phyloP scores from a whole-genome alignment of 2,888 invertebrate genomes.

The Horisme vitalbata region DNA sequence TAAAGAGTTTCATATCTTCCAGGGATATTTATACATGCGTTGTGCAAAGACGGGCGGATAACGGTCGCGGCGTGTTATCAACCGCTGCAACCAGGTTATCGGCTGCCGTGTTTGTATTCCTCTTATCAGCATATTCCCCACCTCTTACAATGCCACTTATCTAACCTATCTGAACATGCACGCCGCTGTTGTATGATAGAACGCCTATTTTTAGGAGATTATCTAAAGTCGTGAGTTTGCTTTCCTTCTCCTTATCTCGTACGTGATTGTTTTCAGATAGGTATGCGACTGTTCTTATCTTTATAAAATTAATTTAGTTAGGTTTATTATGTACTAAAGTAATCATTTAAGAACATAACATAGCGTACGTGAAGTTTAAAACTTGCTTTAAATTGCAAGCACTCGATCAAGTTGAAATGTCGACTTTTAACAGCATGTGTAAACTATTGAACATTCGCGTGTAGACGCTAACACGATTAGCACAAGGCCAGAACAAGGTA shows the following conservation, averaged over 20 bases:
- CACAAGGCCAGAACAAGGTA: slow-evolving; percentile 74
- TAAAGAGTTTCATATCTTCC: slow-evolving; percentile 24
- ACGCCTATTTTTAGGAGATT: slow-evolving; percentile 61
- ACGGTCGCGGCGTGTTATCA: slow-evolving; percentile 61
- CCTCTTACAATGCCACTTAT: slow-evolving; percentile 58
- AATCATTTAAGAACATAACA: no score
- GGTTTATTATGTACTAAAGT: no score
- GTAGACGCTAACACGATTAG: slow-evolving; percentile 73
- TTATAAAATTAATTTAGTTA: slow-evolving; percentile 40
- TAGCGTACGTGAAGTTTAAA: slow-evolving; percentile 34
- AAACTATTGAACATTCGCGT: slow-evolving; percentile 66
- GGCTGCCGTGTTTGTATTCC: slow-evolving; percentile 67
- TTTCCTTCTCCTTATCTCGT: slow-evolving; percentile 39
- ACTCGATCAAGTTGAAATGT: slow-evolving; percentile 44
- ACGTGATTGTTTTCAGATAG: slow-evolving; percentile 45
- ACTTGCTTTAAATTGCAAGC: slow-evolving; percentile 44
- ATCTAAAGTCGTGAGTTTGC: slow-evolving; percentile 43
- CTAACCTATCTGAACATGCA: slow-evolving; percentile 51
- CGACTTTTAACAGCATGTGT: slow-evolving; percentile 53
- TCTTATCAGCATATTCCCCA: slow-evolving; percentile 68
- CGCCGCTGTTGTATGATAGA: slow-evolving; percentile 59
- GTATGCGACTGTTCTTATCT: slow-evolving; percentile 38
- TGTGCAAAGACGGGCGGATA: slow-evolving; percentile 46
- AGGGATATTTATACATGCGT: slow-evolving; percentile 26
- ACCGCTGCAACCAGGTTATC: slow-evolving; percentile 74